Percentiles rank a stretch among this genome's conserved stretches.
Evolutionary conservation across 2,888 invertebrate species (phyloP).

Genomic region (Griposia aprilina): DNA sequence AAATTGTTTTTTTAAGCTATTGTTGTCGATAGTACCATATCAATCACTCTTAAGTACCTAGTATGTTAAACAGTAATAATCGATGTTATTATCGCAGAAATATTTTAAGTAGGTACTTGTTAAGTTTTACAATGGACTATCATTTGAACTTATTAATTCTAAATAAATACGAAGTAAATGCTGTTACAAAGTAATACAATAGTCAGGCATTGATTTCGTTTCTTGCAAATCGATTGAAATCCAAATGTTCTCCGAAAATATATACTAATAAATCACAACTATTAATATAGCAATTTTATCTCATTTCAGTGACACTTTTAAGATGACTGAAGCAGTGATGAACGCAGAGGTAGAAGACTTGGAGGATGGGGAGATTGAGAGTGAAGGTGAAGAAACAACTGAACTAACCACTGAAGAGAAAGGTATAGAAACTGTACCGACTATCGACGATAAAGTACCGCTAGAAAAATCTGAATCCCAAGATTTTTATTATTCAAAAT

Average conservation of each 20-base stretch:
- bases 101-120: constrained; percentile 21
- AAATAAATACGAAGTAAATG: constrained; percentile 14
- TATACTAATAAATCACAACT: background rate
- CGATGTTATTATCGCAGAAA: constrained; percentile 20
- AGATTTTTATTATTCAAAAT: constrained; percentile 82
- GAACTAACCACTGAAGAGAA: constrained; percentile 76
- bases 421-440: constrained; percentile 70
- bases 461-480: constrained; percentile 78
- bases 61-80: constrained; percentile 11
- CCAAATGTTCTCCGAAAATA: constrained; percentile 1
- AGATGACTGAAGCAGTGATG: constrained; percentile 80
- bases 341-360: constrained; percentile 91
- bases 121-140: constrained; percentile 4
- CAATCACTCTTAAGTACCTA: constrained; percentile 23
- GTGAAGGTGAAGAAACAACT: constrained; percentile 87
- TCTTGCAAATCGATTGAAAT: constrained; percentile 6
- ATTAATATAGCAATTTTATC: constrained; percentile 35
- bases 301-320: constrained; percentile 83
- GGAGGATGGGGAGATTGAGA: constrained; percentile 97
- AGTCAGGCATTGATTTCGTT: constrained; percentile 4
- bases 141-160: background rate
- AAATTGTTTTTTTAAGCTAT: constrained; percentile 3
- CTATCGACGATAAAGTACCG: constrained; percentile 67
- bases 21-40: constrained; percentile 37
- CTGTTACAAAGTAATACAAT: background rate